These are phyloP conservation scores for Scotopteryx bipunctaria DNA, from an alignment of 2,888 invertebrate species.

Conservation along the genomic window DNA sequence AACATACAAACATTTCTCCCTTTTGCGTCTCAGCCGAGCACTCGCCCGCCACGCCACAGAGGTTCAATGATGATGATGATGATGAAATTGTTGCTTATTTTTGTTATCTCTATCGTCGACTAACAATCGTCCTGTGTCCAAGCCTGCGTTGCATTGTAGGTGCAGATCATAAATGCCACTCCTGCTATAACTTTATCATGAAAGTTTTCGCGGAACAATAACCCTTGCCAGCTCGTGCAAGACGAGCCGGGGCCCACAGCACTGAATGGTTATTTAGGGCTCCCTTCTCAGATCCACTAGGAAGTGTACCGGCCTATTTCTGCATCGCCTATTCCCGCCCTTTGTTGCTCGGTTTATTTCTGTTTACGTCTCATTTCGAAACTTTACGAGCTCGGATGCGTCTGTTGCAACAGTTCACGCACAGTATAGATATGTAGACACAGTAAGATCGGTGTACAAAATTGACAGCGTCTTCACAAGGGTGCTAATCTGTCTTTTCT, in stretches of 20 bases:
- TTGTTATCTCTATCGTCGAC: too few species aligned
- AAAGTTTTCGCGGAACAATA: slow-evolving; percentile 29
- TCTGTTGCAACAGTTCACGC: slow-evolving; percentile 59
- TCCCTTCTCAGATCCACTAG: slow-evolving; percentile 62
- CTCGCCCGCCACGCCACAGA: too few species aligned
- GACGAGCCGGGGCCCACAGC: slow-evolving; percentile 25
- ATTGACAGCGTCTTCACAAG: too few species aligned
- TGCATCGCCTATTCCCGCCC: slow-evolving; percentile 53
- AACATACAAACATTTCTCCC: too few species aligned
- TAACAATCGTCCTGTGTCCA: neutral
- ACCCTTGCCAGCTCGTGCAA: slow-evolving; percentile 24
- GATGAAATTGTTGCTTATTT: too few species aligned
- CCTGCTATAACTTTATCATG: slow-evolving; percentile 12
- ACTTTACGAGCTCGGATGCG: slow-evolving; percentile 75
- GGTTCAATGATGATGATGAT: too few species aligned
- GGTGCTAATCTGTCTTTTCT: too few species aligned
- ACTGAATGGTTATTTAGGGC: slow-evolving; percentile 54
- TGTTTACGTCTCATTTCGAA: slow-evolving; percentile 79
- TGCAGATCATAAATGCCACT: too few species aligned
- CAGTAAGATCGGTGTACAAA: slow-evolving; percentile 10
- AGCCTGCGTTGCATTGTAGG: neutral
- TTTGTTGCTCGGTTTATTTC: slow-evolving; percentile 78
- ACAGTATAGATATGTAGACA: slow-evolving; percentile 9
- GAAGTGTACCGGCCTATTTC: slow-evolving; percentile 74
- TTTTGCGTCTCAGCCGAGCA: too few species aligned